Evolutionary conservation across 2,888 invertebrate species (phyloP), one percentile per base, ranked within the genome.

Genomic region (Cabera pusaria): DNA sequence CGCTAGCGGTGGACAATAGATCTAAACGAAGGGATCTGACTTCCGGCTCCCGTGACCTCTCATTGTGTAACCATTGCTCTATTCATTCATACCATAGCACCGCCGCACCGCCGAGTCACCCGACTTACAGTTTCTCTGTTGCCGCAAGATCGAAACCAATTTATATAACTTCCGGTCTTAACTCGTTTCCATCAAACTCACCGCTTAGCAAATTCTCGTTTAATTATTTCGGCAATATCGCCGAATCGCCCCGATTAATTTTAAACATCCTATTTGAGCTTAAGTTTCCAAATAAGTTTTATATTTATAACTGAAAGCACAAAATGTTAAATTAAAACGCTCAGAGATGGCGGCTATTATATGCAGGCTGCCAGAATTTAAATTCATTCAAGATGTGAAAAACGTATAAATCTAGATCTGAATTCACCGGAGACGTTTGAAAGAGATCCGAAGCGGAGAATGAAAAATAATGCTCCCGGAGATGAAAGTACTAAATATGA

Each of bases 401-500:
- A 21, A 52, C 44, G 38, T 46, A 55, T 49, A 53, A 48, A 51
- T 49, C 27, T 45, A 50, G 44, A 44, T 44, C 18, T 21, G 40
- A 20, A 51, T 42, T 35, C 22, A 28, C 43, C 36, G 37, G 29
- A 49, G 48, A 39, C 34, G 41, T 35, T 42, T 48, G 39, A 50
- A 48, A 49, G 52, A 48, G 41, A 50, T 36, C 48, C 38, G 50
- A 39, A 29, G 42, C 36, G 50, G 47, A 56, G 62, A 59, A 66
- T 58, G 48, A 59, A 62, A 66, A 64, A 57, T 62, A 60, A 68
- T 64, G 56, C 52, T 31, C 35, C 38, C 45, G 35, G 36, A 46
- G 56, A 63, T 57, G 58, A 62, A 63, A 64, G 59, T 64, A 59
- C 55, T 64, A 64, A 68, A 62, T 61, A 63, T 58, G 24, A 61